Evolutionary conservation across 2,888 invertebrate genomes (phyloP), one percentile per base, ranked within the genome.

Genomic region (Idaea dimidiata): DNA sequence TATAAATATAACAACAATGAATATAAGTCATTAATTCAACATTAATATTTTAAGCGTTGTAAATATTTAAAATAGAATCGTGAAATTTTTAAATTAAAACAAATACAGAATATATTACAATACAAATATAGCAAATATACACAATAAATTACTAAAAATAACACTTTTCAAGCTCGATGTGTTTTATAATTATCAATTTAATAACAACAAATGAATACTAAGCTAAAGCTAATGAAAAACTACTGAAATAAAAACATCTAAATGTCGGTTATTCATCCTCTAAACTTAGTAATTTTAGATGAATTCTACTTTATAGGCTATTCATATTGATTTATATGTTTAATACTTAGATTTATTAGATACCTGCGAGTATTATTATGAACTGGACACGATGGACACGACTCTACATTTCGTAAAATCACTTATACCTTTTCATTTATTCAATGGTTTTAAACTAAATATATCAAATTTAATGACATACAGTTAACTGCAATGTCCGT

Each of bases 131-230:
- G 89, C 89, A 82, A 89, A 87, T 85, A 88, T 87, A 83, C 74
- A 85, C 74, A 85, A 87, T 87, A 82, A 88, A 82, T 78, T 88
- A 87, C 82, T 87, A 76, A 87, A 85, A 91, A 87, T 88, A 90
- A 91, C 79, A 83, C 74, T 86, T 87, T 86, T 82, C 87, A 92
- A 92, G 92, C 92, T 92, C 92, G 91, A 88, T 85, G 84, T 86
- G 81, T 81, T 79, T 84, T 86, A 78, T 80, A 54, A 8, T 77
- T 77, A 79, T 80, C 72, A 80, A 80, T 82, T 81, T 66, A 76
- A 80, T 78, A 78, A 77, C 72, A 66, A 72, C 73, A 76, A 82
- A 73, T 69, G 70, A 71, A 77, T 69, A 81, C 90, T 91, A 91
- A 86, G 81, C 90, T 91, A 91, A 80, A 72, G 64, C 87, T 89